These are phyloP conservation scores for Aramus guarauna DNA, from an alignment of 2,113 vertebrate species.

Conservation along the genomic window DNA sequence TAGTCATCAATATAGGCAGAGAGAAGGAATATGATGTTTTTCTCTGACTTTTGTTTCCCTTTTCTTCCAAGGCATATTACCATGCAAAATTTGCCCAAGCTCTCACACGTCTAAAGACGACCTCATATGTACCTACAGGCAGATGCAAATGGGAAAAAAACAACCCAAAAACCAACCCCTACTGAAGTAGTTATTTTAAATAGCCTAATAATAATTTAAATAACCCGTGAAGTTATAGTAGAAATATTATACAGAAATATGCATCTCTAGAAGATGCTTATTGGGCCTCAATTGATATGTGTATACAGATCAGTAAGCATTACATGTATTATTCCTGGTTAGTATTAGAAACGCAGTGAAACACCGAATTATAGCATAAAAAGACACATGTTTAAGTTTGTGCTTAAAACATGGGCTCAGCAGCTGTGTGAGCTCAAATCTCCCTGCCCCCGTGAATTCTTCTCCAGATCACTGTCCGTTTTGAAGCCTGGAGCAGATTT, in stretches of 20 bases:
- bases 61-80: neutral
- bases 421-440: neutral
- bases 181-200: neutral
- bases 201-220: neutral
- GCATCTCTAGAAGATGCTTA: neutral
- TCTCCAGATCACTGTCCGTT: neutral
- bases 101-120: neutral
- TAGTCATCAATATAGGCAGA: neutral
- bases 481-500: neutral
- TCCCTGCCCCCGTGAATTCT: neutral
- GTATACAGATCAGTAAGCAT: neutral
- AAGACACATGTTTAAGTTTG: neutral
- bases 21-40: neutral
- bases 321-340: neutral
- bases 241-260: neutral
- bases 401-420: neutral
- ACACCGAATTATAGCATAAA: neutral
- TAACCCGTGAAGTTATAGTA: neutral
- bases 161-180: accelerated
- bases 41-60: neutral
- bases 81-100: neutral
- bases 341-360: neutral
- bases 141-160: neutral
- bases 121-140: neutral
- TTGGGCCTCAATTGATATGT: neutral